A percentile compares a stretch with the other conserved stretches of the same genome.
These are phyloP conservation scores for Hyposoter didymator DNA, from an alignment of 2,888 invertebrate species.

Conservation along the genomic window DNA sequence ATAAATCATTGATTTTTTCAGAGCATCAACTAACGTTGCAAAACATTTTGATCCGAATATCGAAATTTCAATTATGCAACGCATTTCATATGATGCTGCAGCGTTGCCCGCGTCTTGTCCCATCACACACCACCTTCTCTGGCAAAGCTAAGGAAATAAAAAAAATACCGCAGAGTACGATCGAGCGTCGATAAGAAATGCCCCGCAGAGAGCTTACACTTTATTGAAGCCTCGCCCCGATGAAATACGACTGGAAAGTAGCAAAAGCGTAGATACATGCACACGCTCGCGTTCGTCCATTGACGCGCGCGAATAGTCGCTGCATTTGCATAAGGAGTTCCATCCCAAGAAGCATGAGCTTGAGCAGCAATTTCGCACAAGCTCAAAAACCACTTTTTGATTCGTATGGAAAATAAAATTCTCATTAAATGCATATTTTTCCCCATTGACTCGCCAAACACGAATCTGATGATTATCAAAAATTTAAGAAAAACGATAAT, in stretches of 20 bases:
- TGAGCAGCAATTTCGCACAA: background rate
- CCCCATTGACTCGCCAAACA: background rate
- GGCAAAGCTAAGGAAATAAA: background rate
- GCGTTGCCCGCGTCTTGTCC: constrained; percentile 33
- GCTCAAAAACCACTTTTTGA: background rate
- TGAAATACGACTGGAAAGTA: constrained; percentile 53
- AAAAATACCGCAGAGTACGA: constrained; percentile 69
- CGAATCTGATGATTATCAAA: background rate
- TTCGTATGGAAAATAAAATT: too few relatives aligned
- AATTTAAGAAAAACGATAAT: background rate
- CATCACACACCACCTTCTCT: constrained; percentile 37
- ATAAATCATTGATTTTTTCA: background rate
- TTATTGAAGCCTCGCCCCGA: constrained; percentile 58
- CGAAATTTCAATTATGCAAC: constrained; percentile 1
- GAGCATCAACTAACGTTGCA: background rate
- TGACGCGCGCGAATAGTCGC: background rate
- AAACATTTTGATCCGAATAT: background rate
- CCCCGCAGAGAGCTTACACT: constrained; percentile 39
- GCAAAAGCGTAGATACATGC: constrained; percentile 47
- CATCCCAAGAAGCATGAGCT: background rate
- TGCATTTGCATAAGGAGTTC: background rate
- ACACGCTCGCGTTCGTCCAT: background rate
- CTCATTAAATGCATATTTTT: too few relatives aligned
- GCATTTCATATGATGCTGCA: constrained; percentile 28
- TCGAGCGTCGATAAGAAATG: constrained; percentile 72